Percentiles rank a stretch among this genome's conserved stretches.
Evolutionary conservation across 2,888 invertebrate species (phyloP).

Genomic region (Resseliella maxima): DNA sequence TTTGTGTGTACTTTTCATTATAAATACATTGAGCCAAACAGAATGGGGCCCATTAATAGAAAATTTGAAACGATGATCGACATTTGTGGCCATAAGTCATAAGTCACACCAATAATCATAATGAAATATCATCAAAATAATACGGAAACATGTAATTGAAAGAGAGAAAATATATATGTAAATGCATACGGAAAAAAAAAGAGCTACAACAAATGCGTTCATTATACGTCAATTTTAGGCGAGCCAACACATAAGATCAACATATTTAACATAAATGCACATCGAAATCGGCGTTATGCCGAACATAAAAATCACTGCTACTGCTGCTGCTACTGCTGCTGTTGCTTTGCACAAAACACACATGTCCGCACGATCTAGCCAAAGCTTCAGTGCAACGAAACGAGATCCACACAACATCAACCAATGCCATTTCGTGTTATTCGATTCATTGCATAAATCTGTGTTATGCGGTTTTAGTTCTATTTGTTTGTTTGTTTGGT

Average conservation of each 20-base stretch:
- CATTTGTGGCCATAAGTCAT: constrained; percentile 29
- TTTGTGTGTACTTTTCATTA: background rate
- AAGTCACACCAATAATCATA: constrained; percentile 40
- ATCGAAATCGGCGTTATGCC: background rate
- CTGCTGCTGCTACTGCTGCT: background rate
- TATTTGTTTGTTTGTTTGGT: background rate
- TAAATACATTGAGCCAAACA: background rate
- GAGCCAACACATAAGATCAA: background rate
- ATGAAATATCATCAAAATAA: constrained; percentile 44
- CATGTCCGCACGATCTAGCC: background rate
- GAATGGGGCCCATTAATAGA: background rate
- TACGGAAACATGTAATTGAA: too few species aligned
- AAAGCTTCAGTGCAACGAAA: background rate
- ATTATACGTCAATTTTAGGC: constrained; percentile 28
- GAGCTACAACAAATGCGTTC: background rate
- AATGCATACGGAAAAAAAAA: background rate
- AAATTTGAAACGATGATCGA: background rate
- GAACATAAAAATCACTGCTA: background rate
- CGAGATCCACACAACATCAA: constrained; percentile 5
- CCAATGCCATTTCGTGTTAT: constrained; percentile 3
- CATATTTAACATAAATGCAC: background rate
- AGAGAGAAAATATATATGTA: too few species aligned
- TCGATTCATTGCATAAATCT: constrained; percentile 51
- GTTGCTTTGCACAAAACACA: background rate
- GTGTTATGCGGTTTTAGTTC: constrained; percentile 47